These are phyloP conservation scores for Mesorhabditis belari DNA, from an alignment of 2,888 invertebrate genomes.

Conservation along the genomic window DNA sequence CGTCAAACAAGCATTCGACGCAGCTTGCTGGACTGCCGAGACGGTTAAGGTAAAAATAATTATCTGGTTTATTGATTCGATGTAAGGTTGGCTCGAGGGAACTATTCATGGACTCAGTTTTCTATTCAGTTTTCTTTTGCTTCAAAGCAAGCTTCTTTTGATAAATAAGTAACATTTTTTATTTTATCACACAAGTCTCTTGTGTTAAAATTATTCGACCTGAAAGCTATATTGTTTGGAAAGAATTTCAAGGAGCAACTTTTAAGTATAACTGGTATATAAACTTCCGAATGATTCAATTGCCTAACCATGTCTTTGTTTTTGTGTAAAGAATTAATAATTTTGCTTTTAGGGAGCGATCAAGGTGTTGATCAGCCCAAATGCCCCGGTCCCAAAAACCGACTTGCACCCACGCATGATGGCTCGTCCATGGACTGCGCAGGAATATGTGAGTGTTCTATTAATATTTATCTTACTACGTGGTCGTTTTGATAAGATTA, in stretches of 20 bases:
- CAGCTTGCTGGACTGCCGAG: constrained; percentile 43
- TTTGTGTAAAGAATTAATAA: background rate
- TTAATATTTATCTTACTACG: background rate
- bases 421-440: constrained; percentile 44
- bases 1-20: constrained; percentile 37
- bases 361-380: constrained; percentile 29
- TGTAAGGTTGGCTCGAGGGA: too few relatives aligned
- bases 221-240: too few relatives aligned
- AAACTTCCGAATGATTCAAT: too few relatives aligned
- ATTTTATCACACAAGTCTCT: too few relatives aligned
- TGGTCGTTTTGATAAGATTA: background rate
- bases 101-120: too few relatives aligned
- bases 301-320: background rate
- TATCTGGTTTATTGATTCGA: too few relatives aligned
- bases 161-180: too few relatives aligned
- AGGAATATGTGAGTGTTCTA: constrained; percentile 37
- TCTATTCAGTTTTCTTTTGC: too few relatives aligned
- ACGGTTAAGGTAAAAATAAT: constrained; percentile 39
- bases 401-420: constrained; percentile 46
- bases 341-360: background rate
- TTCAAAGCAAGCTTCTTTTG: too few relatives aligned
- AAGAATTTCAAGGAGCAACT: too few relatives aligned
- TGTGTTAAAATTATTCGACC: too few relatives aligned
- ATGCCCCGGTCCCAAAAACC: constrained; percentile 40
- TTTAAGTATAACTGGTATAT: too few relatives aligned